Evolutionary conservation across 2,113 vertebrate species (phyloP).

Genomic region (Struthidea cinerea): DNA sequence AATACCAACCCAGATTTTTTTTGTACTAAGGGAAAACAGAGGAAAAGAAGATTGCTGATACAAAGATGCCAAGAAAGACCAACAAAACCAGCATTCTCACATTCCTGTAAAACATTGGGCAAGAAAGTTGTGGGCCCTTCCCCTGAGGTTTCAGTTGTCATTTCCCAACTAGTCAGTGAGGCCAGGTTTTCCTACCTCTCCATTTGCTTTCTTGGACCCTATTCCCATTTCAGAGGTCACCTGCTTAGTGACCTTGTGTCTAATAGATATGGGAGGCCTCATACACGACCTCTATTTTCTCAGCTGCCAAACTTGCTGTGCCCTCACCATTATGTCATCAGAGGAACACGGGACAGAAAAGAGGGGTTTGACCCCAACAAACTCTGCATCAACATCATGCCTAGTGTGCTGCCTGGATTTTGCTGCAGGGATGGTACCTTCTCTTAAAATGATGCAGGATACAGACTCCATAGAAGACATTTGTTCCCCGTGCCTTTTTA

Average conservation of each 20-base stretch:
- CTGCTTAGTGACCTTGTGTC: background rate
- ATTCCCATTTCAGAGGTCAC: background rate
- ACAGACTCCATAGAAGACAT: accelerated
- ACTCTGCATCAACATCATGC: background rate
- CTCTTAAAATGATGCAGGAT: background rate
- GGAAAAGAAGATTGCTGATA: background rate
- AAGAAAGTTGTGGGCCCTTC: background rate
- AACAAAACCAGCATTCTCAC: background rate
- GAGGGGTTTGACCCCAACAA: background rate
- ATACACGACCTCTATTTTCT: background rate
- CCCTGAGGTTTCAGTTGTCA: background rate
- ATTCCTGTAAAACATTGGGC: background rate
- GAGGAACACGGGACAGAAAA: background rate
- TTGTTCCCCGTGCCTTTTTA: background rate
- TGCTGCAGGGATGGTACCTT: background rate
- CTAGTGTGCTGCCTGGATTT: background rate
- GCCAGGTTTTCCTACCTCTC: background rate
- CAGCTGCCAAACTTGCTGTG: background rate
- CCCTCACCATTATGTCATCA: background rate
- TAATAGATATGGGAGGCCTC: background rate
- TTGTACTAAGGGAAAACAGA: background rate
- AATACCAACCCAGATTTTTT: background rate
- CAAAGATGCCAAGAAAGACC: background rate
- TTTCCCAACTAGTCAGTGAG: background rate
- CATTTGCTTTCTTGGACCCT: background rate